Percentiles rank a stretch among this genome's conserved stretches.
These are phyloP conservation scores for Nephrotoma appendiculata DNA, from an alignment of 2,888 invertebrate species.

Conservation along the genomic window DNA sequence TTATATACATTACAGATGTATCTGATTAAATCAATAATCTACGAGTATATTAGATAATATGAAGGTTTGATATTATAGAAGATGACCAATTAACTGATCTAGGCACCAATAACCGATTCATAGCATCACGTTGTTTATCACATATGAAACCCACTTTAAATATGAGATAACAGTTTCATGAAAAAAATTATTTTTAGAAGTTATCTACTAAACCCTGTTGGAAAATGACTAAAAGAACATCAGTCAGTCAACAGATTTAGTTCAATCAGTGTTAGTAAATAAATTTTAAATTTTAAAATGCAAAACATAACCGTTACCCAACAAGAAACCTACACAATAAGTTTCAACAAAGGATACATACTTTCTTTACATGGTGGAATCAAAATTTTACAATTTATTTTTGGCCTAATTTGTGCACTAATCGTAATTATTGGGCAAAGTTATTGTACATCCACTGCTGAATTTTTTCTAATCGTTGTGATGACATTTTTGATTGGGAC, in stretches of 20 bases:
- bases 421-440: neutral
- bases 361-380: neutral
- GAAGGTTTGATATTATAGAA: too few relatives aligned
- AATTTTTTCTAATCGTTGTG: conserved; percentile 56
- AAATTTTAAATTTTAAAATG: neutral
- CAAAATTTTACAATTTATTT: neutral
- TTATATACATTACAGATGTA: too few relatives aligned
- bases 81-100: too few relatives aligned
- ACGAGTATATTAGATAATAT: too few relatives aligned
- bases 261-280: neutral
- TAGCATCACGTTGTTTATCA: too few relatives aligned
- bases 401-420: neutral
- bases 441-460: neutral
- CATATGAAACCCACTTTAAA: too few relatives aligned
- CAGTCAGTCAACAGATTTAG: neutral
- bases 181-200: neutral
- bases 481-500: conserved; percentile 69
- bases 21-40: too few relatives aligned
- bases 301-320: neutral
- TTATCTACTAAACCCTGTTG: neutral
- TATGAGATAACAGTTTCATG: too few relatives aligned
- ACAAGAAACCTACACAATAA: neutral
- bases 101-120: too few relatives aligned
- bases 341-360: neutral
- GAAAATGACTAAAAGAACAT: neutral